phyloP scores from a whole-genome alignment of 2,888 invertebrate genomes.

The Acronicta psi region DNA sequence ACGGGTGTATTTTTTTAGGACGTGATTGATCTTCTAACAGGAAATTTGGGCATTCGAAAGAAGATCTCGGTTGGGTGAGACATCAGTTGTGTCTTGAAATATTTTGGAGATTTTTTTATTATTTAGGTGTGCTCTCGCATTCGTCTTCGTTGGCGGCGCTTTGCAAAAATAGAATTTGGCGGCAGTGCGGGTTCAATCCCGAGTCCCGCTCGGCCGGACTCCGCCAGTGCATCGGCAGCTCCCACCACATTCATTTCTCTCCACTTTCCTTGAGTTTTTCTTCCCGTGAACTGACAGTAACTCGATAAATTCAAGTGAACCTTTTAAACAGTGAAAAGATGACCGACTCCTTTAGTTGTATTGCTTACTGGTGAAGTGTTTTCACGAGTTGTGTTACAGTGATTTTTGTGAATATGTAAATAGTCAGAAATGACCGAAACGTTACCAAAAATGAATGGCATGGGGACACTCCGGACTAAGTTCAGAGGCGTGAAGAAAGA shows the following conservation, averaged over 20 bases:
- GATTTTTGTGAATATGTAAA: constrained; percentile 59
- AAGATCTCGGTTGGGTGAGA: constrained; percentile 54
- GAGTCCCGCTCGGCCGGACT: constrained; percentile 76
- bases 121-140: constrained; percentile 81
- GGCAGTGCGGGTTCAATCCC: constrained; percentile 82
- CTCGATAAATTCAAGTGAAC: constrained; percentile 16
- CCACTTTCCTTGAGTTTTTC: constrained; percentile 52
- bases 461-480: constrained; percentile 89
- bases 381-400: constrained; percentile 37
- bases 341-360: constrained; percentile 12
- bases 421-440: constrained; percentile 50
- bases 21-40: constrained; percentile 18
- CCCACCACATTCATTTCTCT: constrained; percentile 75
- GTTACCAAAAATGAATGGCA: constrained; percentile 83
- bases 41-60: constrained; percentile 44
- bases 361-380: constrained; percentile 24
- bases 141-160: constrained; percentile 83
- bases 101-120: constrained; percentile 75
- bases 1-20: not conserved
- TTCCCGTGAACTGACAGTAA: constrained; percentile 16
- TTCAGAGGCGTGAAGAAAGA: constrained; percentile 95
- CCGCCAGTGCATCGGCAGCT: constrained; percentile 81
- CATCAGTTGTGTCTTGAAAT: constrained; percentile 62
- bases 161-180: constrained; percentile 89
- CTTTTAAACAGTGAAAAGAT: constrained; percentile 25